These are phyloP conservation scores for Cyphomyrmex costatus DNA, from an alignment of 1,140 invertebrate genomes.

Conservation along the genomic window DNA sequence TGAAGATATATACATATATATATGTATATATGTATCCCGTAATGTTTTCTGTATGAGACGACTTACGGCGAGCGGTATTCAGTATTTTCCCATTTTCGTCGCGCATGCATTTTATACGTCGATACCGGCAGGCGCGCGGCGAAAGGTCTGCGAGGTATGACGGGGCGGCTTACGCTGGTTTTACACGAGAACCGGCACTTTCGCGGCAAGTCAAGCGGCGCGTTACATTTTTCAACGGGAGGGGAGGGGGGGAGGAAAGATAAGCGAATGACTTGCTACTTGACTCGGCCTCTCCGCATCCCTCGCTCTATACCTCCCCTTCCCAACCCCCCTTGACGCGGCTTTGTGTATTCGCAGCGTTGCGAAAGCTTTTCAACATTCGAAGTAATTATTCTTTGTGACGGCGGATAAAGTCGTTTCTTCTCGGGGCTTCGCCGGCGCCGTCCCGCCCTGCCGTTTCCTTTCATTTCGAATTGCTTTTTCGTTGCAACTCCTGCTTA, in stretches of 20 bases:
- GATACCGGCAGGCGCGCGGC: slow-evolving; percentile 31
- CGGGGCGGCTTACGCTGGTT: slow-evolving; percentile 35
- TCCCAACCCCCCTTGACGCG: neutral
- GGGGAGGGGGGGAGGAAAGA: too few species aligned
- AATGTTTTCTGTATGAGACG: slow-evolving; percentile 60
- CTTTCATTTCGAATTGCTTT: slow-evolving; percentile 62
- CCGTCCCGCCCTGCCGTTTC: slow-evolving; percentile 1
- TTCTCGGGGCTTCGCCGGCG: slow-evolving; percentile 21
- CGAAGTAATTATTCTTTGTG: slow-evolving; percentile 62
- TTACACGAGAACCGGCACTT: slow-evolving; percentile 42
- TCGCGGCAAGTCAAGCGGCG: slow-evolving; percentile 22
- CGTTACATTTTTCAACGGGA: slow-evolving; percentile 54
- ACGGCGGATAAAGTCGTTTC: slow-evolving; percentile 52
- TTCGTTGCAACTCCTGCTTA: slow-evolving; percentile 33
- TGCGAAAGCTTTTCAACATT: slow-evolving; percentile 59
- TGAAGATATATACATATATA: neutral
- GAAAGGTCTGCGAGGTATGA: slow-evolving; percentile 20
- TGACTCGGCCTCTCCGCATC: slow-evolving; percentile 5
- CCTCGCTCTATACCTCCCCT: too few species aligned
- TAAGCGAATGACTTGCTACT: slow-evolving; percentile 54
- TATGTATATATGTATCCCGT: slow-evolving; percentile 13
- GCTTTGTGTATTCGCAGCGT: slow-evolving; percentile 40
- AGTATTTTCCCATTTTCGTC: slow-evolving; percentile 61
- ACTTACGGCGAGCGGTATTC: slow-evolving; percentile 48
- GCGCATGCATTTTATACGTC: slow-evolving; percentile 61